Evolutionary conservation across 92 coral and sea anemone genomes (phyloP).

Genomic region (Epizoanthus stellaris): DNA sequence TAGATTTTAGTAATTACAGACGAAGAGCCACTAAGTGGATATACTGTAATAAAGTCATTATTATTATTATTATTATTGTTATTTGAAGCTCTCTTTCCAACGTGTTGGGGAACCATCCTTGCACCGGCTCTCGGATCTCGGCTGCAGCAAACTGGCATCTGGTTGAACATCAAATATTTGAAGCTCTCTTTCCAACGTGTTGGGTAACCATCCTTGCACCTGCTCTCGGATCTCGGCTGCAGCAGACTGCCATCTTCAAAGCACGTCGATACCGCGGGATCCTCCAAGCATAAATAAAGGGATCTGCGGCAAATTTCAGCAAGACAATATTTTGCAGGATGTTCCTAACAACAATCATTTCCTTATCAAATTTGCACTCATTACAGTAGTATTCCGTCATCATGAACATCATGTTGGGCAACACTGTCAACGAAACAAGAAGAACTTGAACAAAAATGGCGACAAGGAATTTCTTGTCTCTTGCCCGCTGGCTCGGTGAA

Average conservation of each 20-base stretch:
- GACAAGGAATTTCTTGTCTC: constrained; percentile 20
- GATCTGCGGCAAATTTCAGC: constrained; percentile 34
- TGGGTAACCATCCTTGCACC: background rate
- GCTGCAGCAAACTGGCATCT: background rate
- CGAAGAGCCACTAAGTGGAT: no score
- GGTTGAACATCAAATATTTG: background rate
- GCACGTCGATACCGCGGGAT: constrained; percentile 18
- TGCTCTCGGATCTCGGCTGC: background rate
- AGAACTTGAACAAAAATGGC: constrained; percentile 30
- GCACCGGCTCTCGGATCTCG: background rate
- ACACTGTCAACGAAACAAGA: constrained; percentile 19
- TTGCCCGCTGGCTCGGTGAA: background rate
- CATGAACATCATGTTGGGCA: constrained; percentile 34
- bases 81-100: background rate
- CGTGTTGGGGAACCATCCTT: background rate
- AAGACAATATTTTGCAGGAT: constrained; percentile 21
- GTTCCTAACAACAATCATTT: constrained; percentile 10
- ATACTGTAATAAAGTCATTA: no score
- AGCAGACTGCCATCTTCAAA: constrained; percentile 12
- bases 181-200: background rate
- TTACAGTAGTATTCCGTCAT: constrained; percentile 27
- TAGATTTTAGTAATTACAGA: no score
- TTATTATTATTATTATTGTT: no score
- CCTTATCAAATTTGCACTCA: constrained; percentile 22
- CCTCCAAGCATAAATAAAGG: constrained; percentile 41